These are phyloP conservation scores for Gymnosoma rotundatum DNA, from an alignment of 2,888 invertebrate genomes.

Conservation along the genomic window DNA sequence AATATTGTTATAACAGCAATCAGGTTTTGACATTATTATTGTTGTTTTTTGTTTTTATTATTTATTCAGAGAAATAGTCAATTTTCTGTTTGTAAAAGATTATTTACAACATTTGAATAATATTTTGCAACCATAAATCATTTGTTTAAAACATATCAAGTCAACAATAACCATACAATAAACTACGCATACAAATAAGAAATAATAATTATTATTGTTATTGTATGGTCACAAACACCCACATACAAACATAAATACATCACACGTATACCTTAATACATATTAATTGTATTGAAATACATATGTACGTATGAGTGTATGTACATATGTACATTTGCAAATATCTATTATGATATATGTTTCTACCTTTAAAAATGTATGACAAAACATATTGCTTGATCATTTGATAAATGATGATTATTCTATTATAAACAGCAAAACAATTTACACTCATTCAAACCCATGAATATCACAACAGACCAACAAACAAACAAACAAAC, in stretches of 20 bases:
- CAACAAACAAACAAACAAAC: background rate
- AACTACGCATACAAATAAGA: conserved; percentile 53
- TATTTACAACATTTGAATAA: conserved; percentile 60
- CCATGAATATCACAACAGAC: background rate
- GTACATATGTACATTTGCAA: background rate
- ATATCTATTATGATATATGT: conserved; percentile 17
- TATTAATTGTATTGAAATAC: background rate
- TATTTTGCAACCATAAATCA: conserved; percentile 63
- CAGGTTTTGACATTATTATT: conserved; percentile 41
- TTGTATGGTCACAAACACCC: conserved; percentile 22
- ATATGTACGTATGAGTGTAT: background rate
- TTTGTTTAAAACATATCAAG: conserved; percentile 55
- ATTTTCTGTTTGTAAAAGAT: conserved; percentile 46
- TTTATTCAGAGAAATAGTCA: conserved; percentile 43
- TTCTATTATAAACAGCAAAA: conserved; percentile 61
- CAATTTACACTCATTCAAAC: conserved; percentile 23
- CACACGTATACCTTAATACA: conserved; percentile 1
- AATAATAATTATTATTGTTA: conserved; percentile 57
- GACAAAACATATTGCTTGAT: conserved; percentile 67
- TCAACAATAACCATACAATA: conserved; percentile 42
- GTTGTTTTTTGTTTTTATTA: conserved; percentile 1
- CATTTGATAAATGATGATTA: conserved; percentile 68
- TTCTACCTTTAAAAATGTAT: conserved; percentile 59
- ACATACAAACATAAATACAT: conserved; percentile 1
- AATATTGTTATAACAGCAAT: conserved; percentile 37